phyloP scores from a whole-genome alignment of 1,140 invertebrate genomes.

The Limonius californicus region DNA sequence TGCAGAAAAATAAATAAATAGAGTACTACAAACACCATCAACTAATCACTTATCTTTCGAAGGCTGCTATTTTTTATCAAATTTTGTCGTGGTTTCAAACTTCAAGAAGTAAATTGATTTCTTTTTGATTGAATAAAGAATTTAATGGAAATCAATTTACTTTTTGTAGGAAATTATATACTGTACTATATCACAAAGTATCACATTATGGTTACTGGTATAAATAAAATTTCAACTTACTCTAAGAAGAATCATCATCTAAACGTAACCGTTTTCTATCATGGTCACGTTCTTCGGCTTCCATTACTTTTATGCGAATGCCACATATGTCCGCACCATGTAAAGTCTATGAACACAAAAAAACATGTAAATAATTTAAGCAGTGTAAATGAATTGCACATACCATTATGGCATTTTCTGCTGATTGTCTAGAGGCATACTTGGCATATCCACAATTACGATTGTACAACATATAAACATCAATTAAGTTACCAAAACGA shows the following conservation, averaged over 20 bases:
- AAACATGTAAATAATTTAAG: not conserved
- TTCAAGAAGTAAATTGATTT: too few relatives aligned
- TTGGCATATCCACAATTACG: slow-evolving; percentile 91
- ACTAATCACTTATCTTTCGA: too few relatives aligned
- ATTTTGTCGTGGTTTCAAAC: too few relatives aligned
- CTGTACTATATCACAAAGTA: not conserved
- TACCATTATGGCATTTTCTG: slow-evolving; percentile 73
- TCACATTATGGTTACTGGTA: not conserved
- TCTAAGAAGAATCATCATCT: slow-evolving; percentile 37
- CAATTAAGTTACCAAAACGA: slow-evolving; percentile 89
- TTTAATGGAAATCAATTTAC: too few relatives aligned
- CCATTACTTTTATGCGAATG: slow-evolving; percentile 79
- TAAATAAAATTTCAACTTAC: not conserved
- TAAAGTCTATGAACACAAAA: slow-evolving; percentile 52
- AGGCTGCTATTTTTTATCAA: too few relatives aligned
- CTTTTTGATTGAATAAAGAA: too few relatives aligned
- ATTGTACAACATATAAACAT: slow-evolving; percentile 83
- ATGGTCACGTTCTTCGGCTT: slow-evolving; percentile 74
- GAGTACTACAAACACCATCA: too few relatives aligned
- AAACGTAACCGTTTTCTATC: slow-evolving; percentile 55
- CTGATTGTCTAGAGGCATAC: slow-evolving; percentile 74
- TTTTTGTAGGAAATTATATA: not conserved
- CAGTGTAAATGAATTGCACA: slow-evolving; percentile 11
- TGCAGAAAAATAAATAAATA: too few relatives aligned
- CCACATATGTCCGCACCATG: slow-evolving; percentile 83